A percentile compares a stretch with the other conserved stretches of the same genome.
Evolutionary conservation across 2,888 invertebrate genomes (phyloP).

Genomic region (Nebria salina): DNA sequence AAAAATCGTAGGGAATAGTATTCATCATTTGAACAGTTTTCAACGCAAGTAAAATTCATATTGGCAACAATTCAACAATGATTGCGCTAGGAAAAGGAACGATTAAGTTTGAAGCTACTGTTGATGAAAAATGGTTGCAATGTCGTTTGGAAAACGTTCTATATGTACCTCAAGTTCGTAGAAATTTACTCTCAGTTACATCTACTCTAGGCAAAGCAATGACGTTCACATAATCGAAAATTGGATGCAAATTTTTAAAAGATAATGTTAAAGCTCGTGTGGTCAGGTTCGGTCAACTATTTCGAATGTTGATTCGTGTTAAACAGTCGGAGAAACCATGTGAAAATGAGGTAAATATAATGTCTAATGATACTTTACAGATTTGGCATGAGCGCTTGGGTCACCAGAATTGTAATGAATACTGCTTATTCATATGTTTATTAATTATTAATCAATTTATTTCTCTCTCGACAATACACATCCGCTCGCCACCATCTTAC

Average conservation of each 20-base stretch:
- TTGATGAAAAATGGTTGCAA: conserved; percentile 45
- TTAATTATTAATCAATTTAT: too few relatives aligned
- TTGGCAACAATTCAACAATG: conserved; percentile 41
- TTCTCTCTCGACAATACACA: too few relatives aligned
- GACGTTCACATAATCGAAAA: conserved; percentile 34
- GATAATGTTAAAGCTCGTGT: conserved; percentile 34
- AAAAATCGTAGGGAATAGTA: conserved; percentile 46
- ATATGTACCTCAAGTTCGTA: conserved; percentile 26
- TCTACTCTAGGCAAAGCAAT: conserved; percentile 33
- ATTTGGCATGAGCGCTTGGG: not conserved
- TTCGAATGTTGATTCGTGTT: conserved; percentile 8
- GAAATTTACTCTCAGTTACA: conserved; percentile 46
- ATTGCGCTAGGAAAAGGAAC: conserved; percentile 32
- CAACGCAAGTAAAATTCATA: conserved; percentile 26
- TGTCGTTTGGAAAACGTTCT: conserved; percentile 19
- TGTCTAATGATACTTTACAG: too few relatives aligned
- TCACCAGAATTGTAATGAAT: too few relatives aligned
- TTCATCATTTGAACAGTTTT: conserved; percentile 35
- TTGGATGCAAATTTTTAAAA: conserved; percentile 35
- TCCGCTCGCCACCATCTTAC: too few relatives aligned
- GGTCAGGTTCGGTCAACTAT: not conserved
- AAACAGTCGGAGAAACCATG: conserved; percentile 45
- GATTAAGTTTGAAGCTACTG: conserved; percentile 41
- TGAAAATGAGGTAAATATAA: too few relatives aligned
- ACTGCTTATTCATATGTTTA: too few relatives aligned